phyloP scores from a whole-genome alignment of 2,888 invertebrate species.

The Baronia brevicornis region DNA sequence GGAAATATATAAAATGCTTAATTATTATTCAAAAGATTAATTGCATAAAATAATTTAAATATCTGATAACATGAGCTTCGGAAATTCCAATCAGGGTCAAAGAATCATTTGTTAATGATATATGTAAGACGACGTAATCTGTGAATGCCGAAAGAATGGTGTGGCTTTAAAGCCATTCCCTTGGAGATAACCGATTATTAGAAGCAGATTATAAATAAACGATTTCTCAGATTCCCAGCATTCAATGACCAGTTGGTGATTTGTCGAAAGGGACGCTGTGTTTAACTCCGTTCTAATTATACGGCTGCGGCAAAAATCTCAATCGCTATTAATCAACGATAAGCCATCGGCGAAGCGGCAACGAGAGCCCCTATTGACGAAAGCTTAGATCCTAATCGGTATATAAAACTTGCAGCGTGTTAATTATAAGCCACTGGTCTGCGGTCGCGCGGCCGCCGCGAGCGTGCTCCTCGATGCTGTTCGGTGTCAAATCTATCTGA shows the following conservation, averaged over 20 bases:
- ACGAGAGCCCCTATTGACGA: conserved; percentile 72
- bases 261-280: conserved; percentile 56
- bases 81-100: too few species aligned
- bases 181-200: conserved; percentile 32
- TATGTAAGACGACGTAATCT: too few species aligned
- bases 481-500: conserved; percentile 56
- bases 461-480: conserved; percentile 41
- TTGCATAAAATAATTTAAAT: conserved; percentile 1
- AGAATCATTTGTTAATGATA: too few species aligned
- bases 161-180: too few species aligned
- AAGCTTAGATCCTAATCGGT: conserved; percentile 75
- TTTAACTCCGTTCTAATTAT: conserved; percentile 63
- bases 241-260: conserved; percentile 55
- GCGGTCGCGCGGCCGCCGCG: conserved; percentile 42
- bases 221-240: conserved; percentile 36
- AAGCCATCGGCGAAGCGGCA: conserved; percentile 56
- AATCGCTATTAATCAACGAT: conserved; percentile 72
- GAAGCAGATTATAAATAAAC: conserved; percentile 29
- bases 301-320: conserved; percentile 64
- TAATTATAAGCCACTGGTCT: conserved; percentile 74
- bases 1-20: not conserved
- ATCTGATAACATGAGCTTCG: too few species aligned
- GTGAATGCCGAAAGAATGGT: too few species aligned
- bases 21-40: not conserved
- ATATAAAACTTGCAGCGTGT: conserved; percentile 73